Base-by-base conservation (phyloP, 1,140 invertebrate species). In the Aradophagus sp. region DNA sequence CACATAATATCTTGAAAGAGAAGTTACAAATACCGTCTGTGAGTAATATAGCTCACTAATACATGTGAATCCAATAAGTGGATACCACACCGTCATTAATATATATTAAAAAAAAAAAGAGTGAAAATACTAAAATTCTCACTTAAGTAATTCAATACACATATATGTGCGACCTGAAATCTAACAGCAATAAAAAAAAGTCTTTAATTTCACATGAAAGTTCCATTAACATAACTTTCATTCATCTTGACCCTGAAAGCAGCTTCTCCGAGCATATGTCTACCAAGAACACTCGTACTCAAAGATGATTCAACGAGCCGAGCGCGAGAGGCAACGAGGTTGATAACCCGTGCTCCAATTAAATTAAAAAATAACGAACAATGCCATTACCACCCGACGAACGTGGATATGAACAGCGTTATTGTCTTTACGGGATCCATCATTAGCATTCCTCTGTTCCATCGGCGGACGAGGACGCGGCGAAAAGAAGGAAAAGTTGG, bases 161-260 rank as follows among this genome's bases (percentile, higher is more conserved):
- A n/a, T n/a, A n/a, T n/a, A n/a, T n/a, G n/a, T n/a, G n/a, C n/a
- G n/a, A n/a, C 23, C 27, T 14, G n/a, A n/a, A n/a, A n/a, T n/a
- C n/a, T n/a, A n/a, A n/a, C n/a, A n/a, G n/a, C n/a, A n/a, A n/a
- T n/a, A n/a, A n/a, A n/a, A n/a, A n/a, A n/a, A n/a, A n/a, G n/a
- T n/a, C n/a, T n/a, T n/a, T n/a, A n/a, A n/a, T n/a, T n/a, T n/a
- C n/a, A n/a, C n/a, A n/a, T n/a, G n/a, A n/a, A n/a, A n/a, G n/a
- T n/a, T 20, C 31, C 35, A 52, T 45, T 62, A 50, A 19, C 38
- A 23, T 48, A 63, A 65, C 61, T 56, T 66, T 52, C 50, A 48
- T 55, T 65, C 44, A 56, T 50, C 31, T 66, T 66, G 52, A 66
- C 52, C 52, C 62, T 66, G 38, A 58, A 56, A 44, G 10, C 16